Percentiles rank a stretch among this genome's conserved stretches.
Evolutionary conservation across 2,888 invertebrate species (phyloP).

Genomic region (Diarsia brunnea): DNA sequence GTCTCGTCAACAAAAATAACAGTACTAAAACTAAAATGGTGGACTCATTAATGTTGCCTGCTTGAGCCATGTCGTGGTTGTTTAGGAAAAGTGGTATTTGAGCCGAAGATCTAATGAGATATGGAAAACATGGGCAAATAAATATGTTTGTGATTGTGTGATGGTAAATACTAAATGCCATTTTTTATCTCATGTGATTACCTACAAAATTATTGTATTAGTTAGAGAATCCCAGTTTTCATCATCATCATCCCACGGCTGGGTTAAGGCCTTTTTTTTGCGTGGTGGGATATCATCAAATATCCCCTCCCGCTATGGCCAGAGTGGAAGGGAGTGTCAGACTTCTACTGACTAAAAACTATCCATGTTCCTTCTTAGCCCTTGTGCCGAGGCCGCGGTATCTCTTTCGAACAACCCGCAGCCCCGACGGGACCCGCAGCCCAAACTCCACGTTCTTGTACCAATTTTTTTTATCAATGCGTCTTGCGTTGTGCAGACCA

Average conservation of each 20-base stretch:
- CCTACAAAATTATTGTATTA: background rate
- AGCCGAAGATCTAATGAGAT: background rate
- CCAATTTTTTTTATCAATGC: background rate
- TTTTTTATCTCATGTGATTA: background rate
- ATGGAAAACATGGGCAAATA: background rate
- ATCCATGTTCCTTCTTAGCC: too few species aligned
- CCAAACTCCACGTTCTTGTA: too few species aligned
- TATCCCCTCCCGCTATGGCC: too few species aligned
- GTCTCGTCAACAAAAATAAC: slow-evolving; percentile 57
- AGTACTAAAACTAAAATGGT: slow-evolving; percentile 45
- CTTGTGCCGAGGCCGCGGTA: too few species aligned
- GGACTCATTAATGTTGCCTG: slow-evolving; percentile 45
- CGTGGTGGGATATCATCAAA: too few species aligned
- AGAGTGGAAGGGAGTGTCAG: too few species aligned
- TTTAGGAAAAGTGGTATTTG: background rate
- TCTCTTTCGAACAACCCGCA: too few species aligned
- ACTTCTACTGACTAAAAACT: too few species aligned
- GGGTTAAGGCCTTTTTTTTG: too few species aligned
- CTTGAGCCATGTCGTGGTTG: slow-evolving; percentile 28
- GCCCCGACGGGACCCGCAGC: too few species aligned
- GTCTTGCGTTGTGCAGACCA: background rate
- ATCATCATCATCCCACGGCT: too few species aligned
- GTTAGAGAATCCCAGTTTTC: background rate
- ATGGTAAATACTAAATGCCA: background rate
- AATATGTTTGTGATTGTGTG: background rate